phyloP scores from a whole-genome alignment of 2,888 invertebrate species.

The Ischnura elegans region DNA sequence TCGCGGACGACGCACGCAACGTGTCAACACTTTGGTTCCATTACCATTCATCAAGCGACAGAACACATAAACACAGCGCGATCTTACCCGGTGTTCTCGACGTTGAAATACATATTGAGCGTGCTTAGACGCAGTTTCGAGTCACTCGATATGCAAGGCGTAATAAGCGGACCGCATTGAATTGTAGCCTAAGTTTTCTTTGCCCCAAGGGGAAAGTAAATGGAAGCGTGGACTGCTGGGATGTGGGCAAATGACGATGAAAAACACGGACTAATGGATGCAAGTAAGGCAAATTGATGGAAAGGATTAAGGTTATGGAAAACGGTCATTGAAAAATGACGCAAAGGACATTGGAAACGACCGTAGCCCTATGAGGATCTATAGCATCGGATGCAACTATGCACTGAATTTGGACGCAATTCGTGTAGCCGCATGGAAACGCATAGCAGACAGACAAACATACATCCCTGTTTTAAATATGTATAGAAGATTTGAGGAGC shows the following conservation, averaged over 20 bases:
- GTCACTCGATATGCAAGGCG: conserved; percentile 53
- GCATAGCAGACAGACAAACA: too few relatives aligned
- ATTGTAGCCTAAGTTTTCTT: not conserved
- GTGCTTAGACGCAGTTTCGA: conserved; percentile 29
- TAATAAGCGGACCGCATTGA: conserved; percentile 51
- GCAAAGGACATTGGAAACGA: not conserved
- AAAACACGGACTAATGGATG: not conserved
- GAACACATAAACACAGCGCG: not conserved
- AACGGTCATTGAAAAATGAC: not conserved
- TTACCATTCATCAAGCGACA: not conserved
- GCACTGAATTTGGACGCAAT: too few relatives aligned
- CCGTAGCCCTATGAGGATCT: too few relatives aligned
- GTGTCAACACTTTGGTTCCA: not conserved
- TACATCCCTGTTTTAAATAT: too few relatives aligned
- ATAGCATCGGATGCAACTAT: too few relatives aligned
- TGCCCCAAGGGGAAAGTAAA: conserved; percentile 34
- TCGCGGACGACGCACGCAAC: conserved; percentile 23
- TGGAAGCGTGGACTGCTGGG: not conserved
- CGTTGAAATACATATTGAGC: conserved; percentile 26
- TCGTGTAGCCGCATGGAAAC: too few relatives aligned
- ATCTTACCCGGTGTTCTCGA: too few relatives aligned
- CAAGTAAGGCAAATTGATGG: too few relatives aligned
- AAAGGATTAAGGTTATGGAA: not conserved
- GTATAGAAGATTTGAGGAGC: too few relatives aligned
- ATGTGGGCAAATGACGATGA: not conserved